Evolutionary conservation across 2,888 invertebrate species (phyloP), one percentile per base, ranked within the genome.

Genomic region (Drosophila vallismaia): DNA sequence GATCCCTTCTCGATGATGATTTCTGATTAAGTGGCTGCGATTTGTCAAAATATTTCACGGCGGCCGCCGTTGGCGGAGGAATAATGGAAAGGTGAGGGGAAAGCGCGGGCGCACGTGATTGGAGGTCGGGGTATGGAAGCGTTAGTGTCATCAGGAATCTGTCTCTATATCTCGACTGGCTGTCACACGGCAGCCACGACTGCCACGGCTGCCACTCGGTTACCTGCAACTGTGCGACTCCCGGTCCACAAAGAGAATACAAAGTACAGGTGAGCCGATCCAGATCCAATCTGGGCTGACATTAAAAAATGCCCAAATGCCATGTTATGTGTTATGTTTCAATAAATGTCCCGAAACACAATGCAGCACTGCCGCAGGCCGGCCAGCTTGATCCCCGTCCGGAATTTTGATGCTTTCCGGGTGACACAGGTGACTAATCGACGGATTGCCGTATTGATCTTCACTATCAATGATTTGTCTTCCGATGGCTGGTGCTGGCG

Each of bases 21-120:
- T 86, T 89, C 84, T 88, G 88, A 88, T 88, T 87, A 89, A 88
- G 89, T 89, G 88, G 63, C 84, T 73, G 75, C 89, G 80, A 88
- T 88, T 88, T 89, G 88, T 88, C 89, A 87, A 87, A 88, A 89
- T 87, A 88, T 87, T 87, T 88, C 75, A 85, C 81, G 88, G 84
- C 79, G 70, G 86, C 86, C 79, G 70, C 62, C 72, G 72, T 46
- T 52, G 56, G 45, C 40, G 44, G 7, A 53, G 53, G 28, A 68
- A 59, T 38, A 2, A 19, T 2, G 19, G 19, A 19, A 36, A 36
- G 51, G 31, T 19, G 3, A 29, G 31, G 14, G 26, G 45, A 36
- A 44, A 48, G 12, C 38, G n/a, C 19, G 19, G 51, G 59, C 71
- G 84, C 84, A 86, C 82, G 82, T 87, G 88, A 83, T 73, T 68